These are phyloP conservation scores for Hippotragus niger DNA, from an alignment of 2,113 vertebrate species.

Conservation along the genomic window DNA sequence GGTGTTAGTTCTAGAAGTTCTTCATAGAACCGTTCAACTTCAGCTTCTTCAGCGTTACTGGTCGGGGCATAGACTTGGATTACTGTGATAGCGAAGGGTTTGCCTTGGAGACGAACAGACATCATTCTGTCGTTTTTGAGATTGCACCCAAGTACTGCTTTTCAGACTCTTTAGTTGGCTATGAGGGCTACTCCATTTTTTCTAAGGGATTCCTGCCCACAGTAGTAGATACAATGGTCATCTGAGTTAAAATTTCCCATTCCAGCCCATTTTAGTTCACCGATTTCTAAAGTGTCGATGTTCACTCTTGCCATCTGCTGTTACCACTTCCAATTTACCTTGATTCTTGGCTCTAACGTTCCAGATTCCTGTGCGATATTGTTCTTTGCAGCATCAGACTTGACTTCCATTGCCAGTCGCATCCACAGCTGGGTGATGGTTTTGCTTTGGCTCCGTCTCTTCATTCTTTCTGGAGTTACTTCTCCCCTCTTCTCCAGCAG, in stretches of 20 bases:
- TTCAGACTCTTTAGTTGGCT: not conserved
- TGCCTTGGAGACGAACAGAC: not conserved
- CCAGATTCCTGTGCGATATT: fast-evolving
- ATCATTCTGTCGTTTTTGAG: not conserved
- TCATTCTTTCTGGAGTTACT: not conserved
- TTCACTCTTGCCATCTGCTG: not conserved
- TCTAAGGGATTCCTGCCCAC: not conserved
- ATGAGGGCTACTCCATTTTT: not conserved
- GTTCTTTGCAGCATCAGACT: not conserved
- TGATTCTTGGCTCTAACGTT: not conserved
- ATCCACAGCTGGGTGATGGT: fast-evolving
- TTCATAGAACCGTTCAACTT: not conserved
- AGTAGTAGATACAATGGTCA: not conserved
- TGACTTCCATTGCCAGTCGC: not conserved
- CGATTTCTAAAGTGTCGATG: fast-evolving
- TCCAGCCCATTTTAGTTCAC: not conserved
- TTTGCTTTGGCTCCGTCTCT: not conserved
- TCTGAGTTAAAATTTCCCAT: fast-evolving
- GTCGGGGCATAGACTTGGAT: not conserved
- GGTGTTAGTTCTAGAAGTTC: not conserved
- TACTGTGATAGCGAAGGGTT: not conserved
- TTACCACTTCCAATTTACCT: not conserved
- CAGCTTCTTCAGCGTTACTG: not conserved
- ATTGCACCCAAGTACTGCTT: not conserved
- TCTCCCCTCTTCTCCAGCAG: not conserved